A percentile compares a stretch with the other conserved stretches of the same genome.
Conservation (phyloP, 2,113 vertebrate genomes). For the Geothlypis trichas region DNA sequence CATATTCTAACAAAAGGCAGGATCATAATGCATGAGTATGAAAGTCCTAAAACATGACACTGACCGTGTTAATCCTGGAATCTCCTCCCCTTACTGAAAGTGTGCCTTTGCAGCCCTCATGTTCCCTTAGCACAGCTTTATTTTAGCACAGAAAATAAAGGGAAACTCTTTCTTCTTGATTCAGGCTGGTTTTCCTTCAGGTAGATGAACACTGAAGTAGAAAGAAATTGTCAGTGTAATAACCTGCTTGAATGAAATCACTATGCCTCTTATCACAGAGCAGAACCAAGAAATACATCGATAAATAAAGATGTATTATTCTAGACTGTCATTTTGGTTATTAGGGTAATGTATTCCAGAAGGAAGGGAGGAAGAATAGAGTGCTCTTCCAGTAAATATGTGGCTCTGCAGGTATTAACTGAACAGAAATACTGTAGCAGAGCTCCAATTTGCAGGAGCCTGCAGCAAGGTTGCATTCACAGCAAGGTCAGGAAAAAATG, state of each 20-base stretch:
- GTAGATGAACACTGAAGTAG: background rate
- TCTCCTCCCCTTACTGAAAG: background rate
- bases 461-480: constrained; percentile 65
- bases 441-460: constrained; percentile 60
- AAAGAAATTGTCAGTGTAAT: background rate
- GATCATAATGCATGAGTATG: background rate
- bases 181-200: background rate
- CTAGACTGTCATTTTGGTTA: constrained; percentile 38
- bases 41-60: background rate
- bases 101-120: background rate
- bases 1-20: background rate
- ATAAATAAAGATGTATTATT: constrained; percentile 46
- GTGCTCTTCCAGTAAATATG: constrained; percentile 6
- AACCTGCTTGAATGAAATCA: constrained; percentile 2
- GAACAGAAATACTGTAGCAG: constrained; percentile 19
- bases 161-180: background rate
- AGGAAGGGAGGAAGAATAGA: constrained; percentile 26
- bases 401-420: constrained; percentile 42
- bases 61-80: background rate
- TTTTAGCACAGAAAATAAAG: background rate
- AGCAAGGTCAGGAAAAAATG: constrained; percentile 61
- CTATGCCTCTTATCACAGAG: constrained; percentile 18
- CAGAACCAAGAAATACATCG: constrained; percentile 22
- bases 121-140: background rate
- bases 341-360: constrained; percentile 62